Conservation (phyloP, 92 coral and sea anemone species). For the Actinostola sp. region DNA sequence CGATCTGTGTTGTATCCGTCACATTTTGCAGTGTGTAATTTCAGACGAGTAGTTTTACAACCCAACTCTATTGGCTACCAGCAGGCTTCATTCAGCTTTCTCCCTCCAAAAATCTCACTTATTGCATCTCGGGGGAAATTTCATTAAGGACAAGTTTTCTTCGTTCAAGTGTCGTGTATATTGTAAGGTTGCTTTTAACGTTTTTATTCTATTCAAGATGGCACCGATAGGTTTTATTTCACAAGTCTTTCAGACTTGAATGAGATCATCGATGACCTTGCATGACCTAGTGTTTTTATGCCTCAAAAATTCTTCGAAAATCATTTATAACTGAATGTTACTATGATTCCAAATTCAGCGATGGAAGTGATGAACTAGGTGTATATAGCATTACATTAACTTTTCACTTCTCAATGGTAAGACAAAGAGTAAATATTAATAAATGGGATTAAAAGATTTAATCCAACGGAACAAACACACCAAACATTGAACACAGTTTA, state of each 20-base stretch:
- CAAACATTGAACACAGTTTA: too few relatives aligned
- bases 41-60: slow-evolving; percentile 9
- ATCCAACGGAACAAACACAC: too few relatives aligned
- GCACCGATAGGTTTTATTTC: slow-evolving; percentile 9
- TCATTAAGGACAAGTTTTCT: too few relatives aligned
- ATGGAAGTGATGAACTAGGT: too few relatives aligned
- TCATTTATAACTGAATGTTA: too few relatives aligned
- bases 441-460: background rate
- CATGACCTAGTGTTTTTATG: background rate
- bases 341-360: too few relatives aligned
- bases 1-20: slow-evolving; percentile 20
- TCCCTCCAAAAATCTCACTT: too few relatives aligned
- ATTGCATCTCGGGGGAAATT: too few relatives aligned
- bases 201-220: background rate
- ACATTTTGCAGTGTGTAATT: slow-evolving; percentile 32
- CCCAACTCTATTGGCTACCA: slow-evolving; percentile 2
- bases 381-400: too few relatives aligned
- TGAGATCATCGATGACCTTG: slow-evolving; percentile 18
- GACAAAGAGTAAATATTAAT: too few relatives aligned
- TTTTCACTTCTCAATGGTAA: too few relatives aligned
- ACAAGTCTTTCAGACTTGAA: slow-evolving; percentile 28
- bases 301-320: background rate
- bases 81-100: background rate
- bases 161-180: too few relatives aligned
- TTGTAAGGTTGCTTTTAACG: background rate